A percentile compares a stretch with the other conserved stretches of the same genome.
Evolutionary conservation across 2,797 vertebrate genomes (phyloP).

Genomic region (Pseudopleuronectes americanus): DNA sequence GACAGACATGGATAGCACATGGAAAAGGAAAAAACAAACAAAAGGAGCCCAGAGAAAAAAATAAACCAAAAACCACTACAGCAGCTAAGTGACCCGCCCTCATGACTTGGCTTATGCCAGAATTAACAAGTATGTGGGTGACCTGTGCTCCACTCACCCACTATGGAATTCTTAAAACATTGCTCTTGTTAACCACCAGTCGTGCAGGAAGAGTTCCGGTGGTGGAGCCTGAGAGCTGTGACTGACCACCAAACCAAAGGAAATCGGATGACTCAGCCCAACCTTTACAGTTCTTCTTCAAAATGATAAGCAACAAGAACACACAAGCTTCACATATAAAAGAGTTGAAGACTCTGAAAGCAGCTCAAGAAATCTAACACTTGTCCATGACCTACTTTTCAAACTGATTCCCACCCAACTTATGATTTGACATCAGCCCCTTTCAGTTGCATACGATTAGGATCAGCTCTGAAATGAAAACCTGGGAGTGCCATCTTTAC

Average conservation of each 20-base stretch:
- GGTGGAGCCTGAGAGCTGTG: neutral
- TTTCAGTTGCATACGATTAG: neutral
- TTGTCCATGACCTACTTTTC: too few relatives aligned
- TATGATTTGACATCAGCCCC: too few relatives aligned
- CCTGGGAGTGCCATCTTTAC: slow-evolving; percentile 1
- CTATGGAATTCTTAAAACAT: slow-evolving; percentile 46
- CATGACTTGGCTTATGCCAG: slow-evolving; percentile 53
- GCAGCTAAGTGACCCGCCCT: slow-evolving; percentile 4
- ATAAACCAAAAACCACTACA: slow-evolving; percentile 8
- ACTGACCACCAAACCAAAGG: slow-evolving; percentile 3
- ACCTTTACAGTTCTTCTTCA: neutral
- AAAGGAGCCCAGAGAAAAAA: slow-evolving; percentile 14
- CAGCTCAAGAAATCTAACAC: too few relatives aligned
- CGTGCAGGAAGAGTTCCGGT: slow-evolving; percentile 18
- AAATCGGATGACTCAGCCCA: neutral
- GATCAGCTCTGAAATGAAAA: neutral
- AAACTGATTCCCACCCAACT: too few relatives aligned
- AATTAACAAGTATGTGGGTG: slow-evolving; percentile 48
- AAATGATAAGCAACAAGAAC: neutral
- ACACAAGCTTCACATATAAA: too few relatives aligned
- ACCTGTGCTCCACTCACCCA: slow-evolving; percentile 38
- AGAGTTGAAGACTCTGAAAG: too few relatives aligned
- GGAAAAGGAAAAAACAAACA: neutral
- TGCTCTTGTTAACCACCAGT: slow-evolving; percentile 24
- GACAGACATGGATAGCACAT: neutral